Percentiles rank a stretch among this genome's conserved stretches.
These are phyloP conservation scores for Graphium colonna DNA, from an alignment of 2,888 invertebrate species.

Conservation along the genomic window DNA sequence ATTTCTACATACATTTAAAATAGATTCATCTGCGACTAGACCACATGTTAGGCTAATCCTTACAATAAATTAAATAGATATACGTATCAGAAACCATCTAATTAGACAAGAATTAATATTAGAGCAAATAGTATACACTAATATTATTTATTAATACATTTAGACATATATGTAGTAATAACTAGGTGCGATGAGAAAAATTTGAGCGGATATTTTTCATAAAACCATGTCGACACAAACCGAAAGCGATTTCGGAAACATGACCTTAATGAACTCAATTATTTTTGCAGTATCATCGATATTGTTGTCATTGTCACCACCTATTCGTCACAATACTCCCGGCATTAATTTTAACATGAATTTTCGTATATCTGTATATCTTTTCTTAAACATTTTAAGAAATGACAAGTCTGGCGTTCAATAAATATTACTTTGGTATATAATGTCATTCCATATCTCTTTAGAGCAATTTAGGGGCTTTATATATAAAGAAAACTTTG, in stretches of 20 bases:
- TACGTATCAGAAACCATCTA: background rate
- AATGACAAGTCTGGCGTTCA: too few species aligned
- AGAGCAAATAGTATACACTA: background rate
- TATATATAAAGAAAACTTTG: background rate
- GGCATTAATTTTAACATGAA: background rate
- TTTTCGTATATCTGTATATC: too few species aligned
- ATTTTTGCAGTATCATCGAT: too few species aligned
- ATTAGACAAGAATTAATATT: slow-evolving; percentile 5
- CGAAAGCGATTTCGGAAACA: background rate
- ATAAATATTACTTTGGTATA: too few species aligned
- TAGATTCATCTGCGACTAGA: slow-evolving; percentile 38
- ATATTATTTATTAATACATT: background rate
- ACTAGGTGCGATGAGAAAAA: slow-evolving; percentile 11
- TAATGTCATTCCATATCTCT: too few species aligned
- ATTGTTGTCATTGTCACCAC: background rate
- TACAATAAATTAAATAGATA: background rate
- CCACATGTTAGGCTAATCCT: slow-evolving; percentile 37
- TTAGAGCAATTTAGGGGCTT: too few species aligned
- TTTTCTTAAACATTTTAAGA: too few species aligned
- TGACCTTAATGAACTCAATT: too few species aligned
- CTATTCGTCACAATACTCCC: background rate
- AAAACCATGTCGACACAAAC: background rate
- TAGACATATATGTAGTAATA: slow-evolving; percentile 1
- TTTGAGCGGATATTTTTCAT: slow-evolving; percentile 9
- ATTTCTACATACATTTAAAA: slow-evolving; percentile 27